A percentile compares a stretch with the other conserved stretches of the same genome.
Conservation (phyloP, 2,888 invertebrate genomes). For the Melinopterus prodromus region DNA sequence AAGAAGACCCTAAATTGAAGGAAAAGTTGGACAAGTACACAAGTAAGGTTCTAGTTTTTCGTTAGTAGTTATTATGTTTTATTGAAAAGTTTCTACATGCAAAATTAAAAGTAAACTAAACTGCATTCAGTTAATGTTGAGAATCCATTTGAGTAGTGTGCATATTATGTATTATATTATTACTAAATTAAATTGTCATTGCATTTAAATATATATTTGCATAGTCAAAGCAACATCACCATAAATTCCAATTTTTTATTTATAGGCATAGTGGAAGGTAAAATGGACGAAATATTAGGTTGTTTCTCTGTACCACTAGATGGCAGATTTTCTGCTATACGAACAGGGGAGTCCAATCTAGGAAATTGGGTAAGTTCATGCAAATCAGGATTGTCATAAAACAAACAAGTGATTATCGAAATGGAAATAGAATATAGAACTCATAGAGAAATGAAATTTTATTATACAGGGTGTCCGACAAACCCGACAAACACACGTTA, state of each 20-base stretch:
- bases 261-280: constrained; percentile 79
- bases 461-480: too few relatives aligned
- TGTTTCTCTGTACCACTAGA: constrained; percentile 87
- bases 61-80: constrained; percentile 9
- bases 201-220: constrained; percentile 29
- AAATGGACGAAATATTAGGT: constrained; percentile 85
- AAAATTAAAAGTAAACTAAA: too few relatives aligned
- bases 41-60: constrained; percentile 59
- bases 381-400: too few relatives aligned
- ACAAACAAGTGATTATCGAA: too few relatives aligned
- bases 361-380: constrained; percentile 73
- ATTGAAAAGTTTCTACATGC: too few relatives aligned
- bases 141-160: background rate
- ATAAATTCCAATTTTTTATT: background rate
- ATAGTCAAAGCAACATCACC: background rate
- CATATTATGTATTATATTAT: too few relatives aligned
- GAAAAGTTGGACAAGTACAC: constrained; percentile 77
- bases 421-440: too few relatives aligned
- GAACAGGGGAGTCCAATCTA: constrained; percentile 87
- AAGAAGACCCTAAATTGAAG: constrained; percentile 76
- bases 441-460: too few relatives aligned
- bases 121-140: constrained; percentile 18
- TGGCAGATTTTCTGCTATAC: constrained; percentile 81
- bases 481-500: too few relatives aligned
- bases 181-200: constrained; percentile 16